A percentile compares a stretch with the other conserved stretches of the same genome.
These are phyloP conservation scores for Cyclopterus lumpus DNA, from an alignment of 2,797 vertebrate genomes.

Conservation along the genomic window DNA sequence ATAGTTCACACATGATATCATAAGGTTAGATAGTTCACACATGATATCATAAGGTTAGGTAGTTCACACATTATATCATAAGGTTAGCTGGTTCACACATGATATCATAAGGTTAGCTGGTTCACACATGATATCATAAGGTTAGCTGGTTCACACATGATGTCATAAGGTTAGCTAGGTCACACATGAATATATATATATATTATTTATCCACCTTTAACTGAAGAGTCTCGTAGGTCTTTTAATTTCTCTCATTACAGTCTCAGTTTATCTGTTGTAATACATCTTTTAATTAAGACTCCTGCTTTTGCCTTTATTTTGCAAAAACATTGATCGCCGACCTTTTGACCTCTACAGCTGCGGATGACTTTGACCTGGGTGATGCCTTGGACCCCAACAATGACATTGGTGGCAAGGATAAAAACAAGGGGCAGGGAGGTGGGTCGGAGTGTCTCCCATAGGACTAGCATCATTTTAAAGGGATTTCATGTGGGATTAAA, in stretches of 20 bases:
- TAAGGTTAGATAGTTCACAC: too few relatives aligned
- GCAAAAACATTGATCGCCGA: not conserved
- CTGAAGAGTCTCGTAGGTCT: not conserved
- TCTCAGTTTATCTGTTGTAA: not conserved
- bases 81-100: too few relatives aligned
- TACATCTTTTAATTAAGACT: not conserved
- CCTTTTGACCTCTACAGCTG: conserved; percentile 62
- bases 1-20: too few relatives aligned
- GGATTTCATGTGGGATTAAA: conserved; percentile 3
- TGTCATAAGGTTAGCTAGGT: too few relatives aligned
- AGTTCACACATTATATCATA: too few relatives aligned
- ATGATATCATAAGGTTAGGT: too few relatives aligned
- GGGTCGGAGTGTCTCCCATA: conserved; percentile 26
- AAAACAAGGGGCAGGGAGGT: conserved; percentile 75
- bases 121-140: too few relatives aligned
- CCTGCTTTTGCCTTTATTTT: conserved; percentile 10
- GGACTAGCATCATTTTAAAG: not conserved
- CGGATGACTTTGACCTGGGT: conserved; percentile 80
- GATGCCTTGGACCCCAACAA: conserved; percentile 88
- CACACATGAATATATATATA: too few relatives aligned
- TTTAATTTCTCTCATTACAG: not conserved
- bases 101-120: too few relatives aligned
- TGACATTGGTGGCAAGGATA: conserved; percentile 75
- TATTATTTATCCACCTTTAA: not conserved
- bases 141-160: too few relatives aligned